These are phyloP conservation scores for Stegastes partitus DNA, from an alignment of 2,113 vertebrate genomes.

Conservation along the genomic window DNA sequence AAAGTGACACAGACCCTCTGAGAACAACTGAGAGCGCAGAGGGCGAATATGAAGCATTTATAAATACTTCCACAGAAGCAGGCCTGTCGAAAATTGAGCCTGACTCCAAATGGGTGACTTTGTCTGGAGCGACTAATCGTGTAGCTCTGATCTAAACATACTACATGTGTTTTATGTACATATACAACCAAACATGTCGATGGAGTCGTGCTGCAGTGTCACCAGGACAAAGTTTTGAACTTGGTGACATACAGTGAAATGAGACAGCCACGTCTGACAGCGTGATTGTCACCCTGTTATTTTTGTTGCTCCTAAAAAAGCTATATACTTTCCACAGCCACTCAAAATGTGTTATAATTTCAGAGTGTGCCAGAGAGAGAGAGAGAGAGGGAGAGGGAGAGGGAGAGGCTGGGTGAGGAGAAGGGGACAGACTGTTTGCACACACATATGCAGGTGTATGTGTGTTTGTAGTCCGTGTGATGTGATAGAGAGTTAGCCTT, in stretches of 20 bases:
- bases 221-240: slow-evolving; percentile 66
- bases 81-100: slow-evolving; percentile 11
- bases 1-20: slow-evolving; percentile 9
- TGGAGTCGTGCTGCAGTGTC: slow-evolving; percentile 42
- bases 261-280: slow-evolving; percentile 66
- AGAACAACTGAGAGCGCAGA: slow-evolving; percentile 24
- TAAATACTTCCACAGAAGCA: background rate
- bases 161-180: slow-evolving; percentile 14
- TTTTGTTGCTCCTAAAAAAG: slow-evolving; percentile 74
- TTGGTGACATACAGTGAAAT: slow-evolving; percentile 69
- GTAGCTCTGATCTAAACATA: background rate
- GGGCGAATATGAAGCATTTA: background rate
- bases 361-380: slow-evolving; percentile 56
- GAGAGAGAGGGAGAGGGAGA: slow-evolving; percentile 24
- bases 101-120: background rate
- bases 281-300: slow-evolving; percentile 72
- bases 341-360: slow-evolving; percentile 80
- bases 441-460: slow-evolving; percentile 67
- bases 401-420: slow-evolving; percentile 55
- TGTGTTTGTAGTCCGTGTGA: slow-evolving; percentile 54
- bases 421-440: slow-evolving; percentile 49
- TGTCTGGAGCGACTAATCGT: slow-evolving; percentile 8
- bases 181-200: slow-evolving; percentile 15
- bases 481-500: slow-evolving; percentile 78
- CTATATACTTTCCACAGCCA: slow-evolving; percentile 73